phyloP scores from a whole-genome alignment of 2,113 vertebrate genomes.

The Mugil cephalus region DNA sequence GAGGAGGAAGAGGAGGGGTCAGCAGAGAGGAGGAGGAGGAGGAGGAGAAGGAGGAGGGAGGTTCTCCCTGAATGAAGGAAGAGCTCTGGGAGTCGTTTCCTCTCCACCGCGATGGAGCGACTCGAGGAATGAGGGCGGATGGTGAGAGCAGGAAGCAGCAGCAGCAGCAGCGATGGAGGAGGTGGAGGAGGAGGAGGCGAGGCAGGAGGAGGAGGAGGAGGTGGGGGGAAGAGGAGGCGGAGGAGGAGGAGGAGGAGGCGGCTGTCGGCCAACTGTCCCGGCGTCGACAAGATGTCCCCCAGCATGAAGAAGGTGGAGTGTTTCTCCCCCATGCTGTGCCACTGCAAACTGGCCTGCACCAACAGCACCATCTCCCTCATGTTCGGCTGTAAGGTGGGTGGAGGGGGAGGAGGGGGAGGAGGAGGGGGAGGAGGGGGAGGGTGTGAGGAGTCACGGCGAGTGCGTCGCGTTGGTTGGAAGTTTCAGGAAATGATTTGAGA shows the following conservation, averaged over 20 bases:
- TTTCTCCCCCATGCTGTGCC: constrained; percentile 90
- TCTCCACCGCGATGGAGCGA: constrained; percentile 79
- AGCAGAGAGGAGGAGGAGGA: constrained; percentile 26
- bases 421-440: too few species aligned
- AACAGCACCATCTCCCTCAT: constrained; percentile 91
- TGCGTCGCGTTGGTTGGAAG: too few species aligned
- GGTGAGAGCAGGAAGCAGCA: constrained; percentile 87
- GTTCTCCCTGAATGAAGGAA: constrained; percentile 81
- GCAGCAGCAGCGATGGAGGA: constrained; percentile 67
- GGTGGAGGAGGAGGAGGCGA: constrained; percentile 59
- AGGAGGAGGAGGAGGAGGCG: constrained; percentile 70
- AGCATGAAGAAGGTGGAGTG: constrained; percentile 89
- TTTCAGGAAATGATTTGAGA: too few species aligned
- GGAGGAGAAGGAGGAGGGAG: too few species aligned
- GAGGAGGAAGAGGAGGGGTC: constrained; percentile 33
- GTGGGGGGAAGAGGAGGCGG: constrained; percentile 31
- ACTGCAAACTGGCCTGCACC: constrained; percentile 92
- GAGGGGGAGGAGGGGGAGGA: too few species aligned
- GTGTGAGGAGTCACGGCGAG: too few species aligned
- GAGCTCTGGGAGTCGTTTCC: constrained; percentile 74
- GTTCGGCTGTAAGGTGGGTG: constrained; percentile 94
- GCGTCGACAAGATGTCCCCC: constrained; percentile 87
- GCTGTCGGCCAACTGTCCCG: constrained; percentile 84
- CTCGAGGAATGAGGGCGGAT: constrained; percentile 88
- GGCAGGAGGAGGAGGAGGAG: constrained; percentile 56